These are phyloP conservation scores for Microcebus ravelobensis DNA, from an alignment of 2,113 vertebrate species.

Conservation along the genomic window DNA sequence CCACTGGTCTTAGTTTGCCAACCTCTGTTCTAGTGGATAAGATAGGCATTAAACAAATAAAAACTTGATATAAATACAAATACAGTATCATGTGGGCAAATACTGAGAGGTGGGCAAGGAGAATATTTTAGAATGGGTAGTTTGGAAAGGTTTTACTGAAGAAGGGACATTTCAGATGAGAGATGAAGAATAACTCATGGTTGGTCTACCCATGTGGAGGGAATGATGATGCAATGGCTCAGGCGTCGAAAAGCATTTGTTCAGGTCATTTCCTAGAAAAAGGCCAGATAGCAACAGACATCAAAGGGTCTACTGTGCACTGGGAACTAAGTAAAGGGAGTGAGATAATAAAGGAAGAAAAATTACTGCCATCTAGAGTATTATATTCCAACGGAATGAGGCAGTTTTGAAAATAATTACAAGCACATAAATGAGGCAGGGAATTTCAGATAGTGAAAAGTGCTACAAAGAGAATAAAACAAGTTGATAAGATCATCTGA, in stretches of 20 bases:
- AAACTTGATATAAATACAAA: not conserved
- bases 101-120: not conserved
- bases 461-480: not conserved
- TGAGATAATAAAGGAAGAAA: not conserved
- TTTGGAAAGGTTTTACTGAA: not conserved
- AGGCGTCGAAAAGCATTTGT: not conserved
- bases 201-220: not conserved
- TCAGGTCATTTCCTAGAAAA: not conserved
- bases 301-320: not conserved
- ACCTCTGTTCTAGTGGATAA: not conserved
- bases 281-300: not conserved
- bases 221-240: no score
- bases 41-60: not conserved
- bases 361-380: not conserved
- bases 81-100: not conserved
- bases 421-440: not conserved
- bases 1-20: not conserved
- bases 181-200: not conserved
- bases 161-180: not conserved
- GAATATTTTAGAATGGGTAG: not conserved
- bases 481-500: not conserved
- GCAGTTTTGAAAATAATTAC: not conserved
- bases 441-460: not conserved
- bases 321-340: not conserved
- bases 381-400: not conserved